Evolutionary conservation across 1,140 invertebrate genomes (phyloP).

Genomic region (Papilio glaucus): DNA sequence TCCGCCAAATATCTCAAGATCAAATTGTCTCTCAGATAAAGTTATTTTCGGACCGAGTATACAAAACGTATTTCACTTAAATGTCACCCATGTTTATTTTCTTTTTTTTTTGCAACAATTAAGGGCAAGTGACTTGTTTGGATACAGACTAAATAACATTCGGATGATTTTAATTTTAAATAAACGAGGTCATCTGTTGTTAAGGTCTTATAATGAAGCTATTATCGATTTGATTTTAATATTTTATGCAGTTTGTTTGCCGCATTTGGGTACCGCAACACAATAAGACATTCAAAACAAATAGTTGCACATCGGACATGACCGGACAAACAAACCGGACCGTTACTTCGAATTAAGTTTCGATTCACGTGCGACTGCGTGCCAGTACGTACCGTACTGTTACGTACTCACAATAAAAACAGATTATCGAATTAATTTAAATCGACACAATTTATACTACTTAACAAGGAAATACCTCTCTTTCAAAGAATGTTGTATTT

Average conservation of each 20-base stretch:
- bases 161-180: constrained; percentile 1
- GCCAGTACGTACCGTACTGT: constrained; percentile 26
- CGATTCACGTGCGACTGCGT: constrained; percentile 36
- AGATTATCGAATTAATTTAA: constrained; percentile 2
- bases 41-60: background rate
- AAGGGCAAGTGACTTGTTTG: background rate
- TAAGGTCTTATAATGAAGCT: constrained; percentile 4
- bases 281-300: constrained; percentile 30
- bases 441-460: background rate
- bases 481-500: background rate
- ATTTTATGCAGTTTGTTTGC: background rate
- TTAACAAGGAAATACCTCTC: background rate
- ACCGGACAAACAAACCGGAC: constrained; percentile 40
- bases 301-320: constrained; percentile 3
- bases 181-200: constrained; percentile 5
- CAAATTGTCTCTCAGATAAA: background rate
- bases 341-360: constrained; percentile 37
- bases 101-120: background rate
- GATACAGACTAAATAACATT: constrained; percentile 6
- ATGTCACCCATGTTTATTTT: too few relatives aligned
- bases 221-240: background rate
- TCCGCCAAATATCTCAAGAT: background rate
- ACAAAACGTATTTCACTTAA: background rate
- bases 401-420: constrained; percentile 9
- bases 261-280: background rate